These are phyloP conservation scores for Alexandromys fortis DNA, from an alignment of 2,113 vertebrate genomes.

Conservation along the genomic window DNA sequence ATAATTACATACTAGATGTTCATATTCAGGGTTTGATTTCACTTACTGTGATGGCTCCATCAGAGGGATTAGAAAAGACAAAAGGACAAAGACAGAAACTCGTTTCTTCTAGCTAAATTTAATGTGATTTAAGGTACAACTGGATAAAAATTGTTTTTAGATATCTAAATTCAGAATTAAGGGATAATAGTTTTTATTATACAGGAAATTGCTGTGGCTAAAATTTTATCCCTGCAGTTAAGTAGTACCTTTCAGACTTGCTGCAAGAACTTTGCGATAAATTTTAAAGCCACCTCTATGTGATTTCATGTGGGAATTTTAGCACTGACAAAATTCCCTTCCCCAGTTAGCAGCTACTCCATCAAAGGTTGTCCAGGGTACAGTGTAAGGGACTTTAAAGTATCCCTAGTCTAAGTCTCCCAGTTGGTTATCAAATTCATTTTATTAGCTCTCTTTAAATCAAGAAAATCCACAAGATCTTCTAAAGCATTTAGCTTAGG, in stretches of 20 bases:
- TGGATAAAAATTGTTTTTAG: slow-evolving; percentile 24
- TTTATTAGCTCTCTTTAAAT: background rate
- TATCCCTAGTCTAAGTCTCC: background rate
- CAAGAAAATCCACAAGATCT: background rate
- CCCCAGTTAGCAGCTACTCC: background rate
- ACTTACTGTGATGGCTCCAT: background rate
- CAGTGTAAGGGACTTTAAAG: background rate
- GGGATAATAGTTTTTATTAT: background rate
- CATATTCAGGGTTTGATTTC: slow-evolving; percentile 25
- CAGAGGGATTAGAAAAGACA: background rate
- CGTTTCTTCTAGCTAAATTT: background rate
- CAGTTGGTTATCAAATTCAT: background rate
- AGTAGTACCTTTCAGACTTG: background rate
- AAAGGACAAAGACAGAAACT: background rate
- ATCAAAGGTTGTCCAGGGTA: background rate
- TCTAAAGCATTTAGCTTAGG: background rate
- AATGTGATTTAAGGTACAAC: background rate
- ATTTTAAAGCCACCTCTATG: background rate
- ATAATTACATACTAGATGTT: slow-evolving; percentile 22
- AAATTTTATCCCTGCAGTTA: background rate
- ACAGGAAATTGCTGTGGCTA: background rate
- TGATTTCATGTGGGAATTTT: background rate
- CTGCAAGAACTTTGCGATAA: background rate
- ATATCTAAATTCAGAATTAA: slow-evolving; percentile 25
- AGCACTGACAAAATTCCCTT: background rate